Conservation (phyloP, 2,113 vertebrate species). For the Aythya baeri region DNA sequence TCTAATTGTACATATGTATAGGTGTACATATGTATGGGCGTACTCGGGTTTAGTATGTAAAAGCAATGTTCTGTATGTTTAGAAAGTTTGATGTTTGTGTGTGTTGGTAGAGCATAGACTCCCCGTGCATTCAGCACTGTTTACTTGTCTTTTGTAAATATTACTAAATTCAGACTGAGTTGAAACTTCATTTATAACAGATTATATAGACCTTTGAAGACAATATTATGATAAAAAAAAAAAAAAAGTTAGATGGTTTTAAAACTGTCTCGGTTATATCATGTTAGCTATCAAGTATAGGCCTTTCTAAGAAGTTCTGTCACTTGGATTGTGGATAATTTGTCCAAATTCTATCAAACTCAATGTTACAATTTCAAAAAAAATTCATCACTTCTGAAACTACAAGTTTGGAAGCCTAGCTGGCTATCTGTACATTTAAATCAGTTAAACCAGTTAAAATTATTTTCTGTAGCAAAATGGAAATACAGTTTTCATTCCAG, state of each 20-base stretch:
- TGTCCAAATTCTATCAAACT: not conserved
- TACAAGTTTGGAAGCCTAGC: not conserved
- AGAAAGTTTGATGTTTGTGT: no score
- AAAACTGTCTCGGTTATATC: not conserved
- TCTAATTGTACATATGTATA: no score
- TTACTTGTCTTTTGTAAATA: no score
- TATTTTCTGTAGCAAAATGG: not conserved
- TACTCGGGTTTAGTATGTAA: no score
- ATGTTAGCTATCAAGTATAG: not conserved
- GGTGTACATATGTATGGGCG: no score
- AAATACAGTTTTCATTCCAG: not conserved
- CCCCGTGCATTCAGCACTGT: no score
- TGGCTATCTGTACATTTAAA: not conserved
- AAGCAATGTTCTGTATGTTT: no score
- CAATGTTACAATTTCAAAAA: not conserved
- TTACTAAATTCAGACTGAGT: no score
- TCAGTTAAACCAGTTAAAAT: not conserved
- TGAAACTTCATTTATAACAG: no score
- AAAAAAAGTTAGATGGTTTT: not conserved
- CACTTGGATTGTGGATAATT: not conserved
- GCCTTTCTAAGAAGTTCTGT: not conserved
- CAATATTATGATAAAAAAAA: not conserved
- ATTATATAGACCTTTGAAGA: not conserved
- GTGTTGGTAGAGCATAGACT: no score
- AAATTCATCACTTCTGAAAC: rapidly evolving